Evolutionary conservation across 2,113 vertebrate genomes (phyloP), one percentile per base, ranked within the genome.

Genomic region (Oryzias melastigma): DNA sequence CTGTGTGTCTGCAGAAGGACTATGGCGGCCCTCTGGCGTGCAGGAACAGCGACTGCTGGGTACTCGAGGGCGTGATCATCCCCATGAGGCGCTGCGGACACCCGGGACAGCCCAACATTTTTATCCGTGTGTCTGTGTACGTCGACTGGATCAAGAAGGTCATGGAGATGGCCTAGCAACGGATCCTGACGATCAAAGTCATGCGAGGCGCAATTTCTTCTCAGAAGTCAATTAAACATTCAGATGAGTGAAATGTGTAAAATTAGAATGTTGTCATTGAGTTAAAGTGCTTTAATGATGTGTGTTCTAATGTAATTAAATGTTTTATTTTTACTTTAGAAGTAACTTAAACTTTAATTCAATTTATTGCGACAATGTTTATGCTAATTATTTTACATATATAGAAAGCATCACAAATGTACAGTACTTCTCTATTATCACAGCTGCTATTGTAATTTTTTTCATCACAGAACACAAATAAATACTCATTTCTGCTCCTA

Each of bases 111-210:
- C 97, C 97, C 0, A 95, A 93, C 48, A 87, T 97, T 89, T 98
- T 96, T 85, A 93, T 91, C 75, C 95, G 97, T 0, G 88, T 96
- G 55, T 98, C 97, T 0, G 82, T 95, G 53, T 99, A 95, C 0
- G 95, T 95, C 1, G 93, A 98, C 89, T 98, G 97, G 96, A 95
- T 98, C 81, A 92, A 96, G 84, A 99, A 99, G 78, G 96, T 96
- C 87, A 93, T 98, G 90, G 92, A 90, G 82, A 90, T 97, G 91
- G 89, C 87, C 48, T 97, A 89, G 67, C 42, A 16, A 42, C 45
- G 7, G 20, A 27, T 1, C 24, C 59, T 25, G 62, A 45, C 44
- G 19, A 61, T 51, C 22, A 41, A 41, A 72, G 18, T 50, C 17
- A 20, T 25, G n/a, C n/a, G n/a, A n/a, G n/a, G n/a, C n/a, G n/a